These are phyloP conservation scores for Apeltes quadracus DNA, from an alignment of 2,113 vertebrate genomes.

Conservation along the genomic window DNA sequence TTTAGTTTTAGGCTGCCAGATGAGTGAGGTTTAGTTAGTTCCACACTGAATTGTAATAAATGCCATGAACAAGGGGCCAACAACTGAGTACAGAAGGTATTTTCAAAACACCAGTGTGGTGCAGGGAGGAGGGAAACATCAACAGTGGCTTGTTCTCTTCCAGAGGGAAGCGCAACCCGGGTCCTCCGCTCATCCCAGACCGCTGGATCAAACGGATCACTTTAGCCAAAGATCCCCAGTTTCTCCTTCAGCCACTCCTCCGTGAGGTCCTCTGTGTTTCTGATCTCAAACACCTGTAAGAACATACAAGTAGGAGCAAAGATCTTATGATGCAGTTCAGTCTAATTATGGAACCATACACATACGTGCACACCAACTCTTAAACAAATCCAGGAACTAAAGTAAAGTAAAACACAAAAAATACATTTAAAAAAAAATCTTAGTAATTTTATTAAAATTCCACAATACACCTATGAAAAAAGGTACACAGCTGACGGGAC, in stretches of 20 bases:
- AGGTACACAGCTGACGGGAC: neutral
- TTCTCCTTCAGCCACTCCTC: conserved; percentile 97
- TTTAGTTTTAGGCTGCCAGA: conserved; percentile 26
- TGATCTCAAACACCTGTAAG: conserved; percentile 96
- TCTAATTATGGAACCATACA: neutral
- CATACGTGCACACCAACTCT: too few species aligned
- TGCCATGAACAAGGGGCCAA: conserved; percentile 7
- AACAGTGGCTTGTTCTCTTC: conserved; percentile 51
- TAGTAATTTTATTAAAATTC: neutral
- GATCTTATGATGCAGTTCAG: neutral
- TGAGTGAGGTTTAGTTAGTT: conserved; percentile 20
- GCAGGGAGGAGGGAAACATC: conserved; percentile 52
- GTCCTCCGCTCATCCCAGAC: conserved; percentile 39
- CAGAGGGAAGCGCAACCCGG: conserved; percentile 53
- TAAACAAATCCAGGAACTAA: too few species aligned
- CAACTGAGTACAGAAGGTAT: conserved; percentile 12
- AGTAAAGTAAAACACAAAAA: neutral
- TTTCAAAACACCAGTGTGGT: conserved; percentile 47
- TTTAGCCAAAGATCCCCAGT: conserved; percentile 93
- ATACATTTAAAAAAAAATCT: neutral
- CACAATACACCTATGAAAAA: neutral
- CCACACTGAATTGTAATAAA: neutral
- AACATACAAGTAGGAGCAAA: conserved; percentile 13
- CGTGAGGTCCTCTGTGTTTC: conserved; percentile 96
- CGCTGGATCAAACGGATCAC: neutral